A percentile compares a stretch with the other conserved stretches of the same genome.
phyloP scores from a whole-genome alignment of 2,797 vertebrate genomes.

The Sebastes elongatus region DNA sequence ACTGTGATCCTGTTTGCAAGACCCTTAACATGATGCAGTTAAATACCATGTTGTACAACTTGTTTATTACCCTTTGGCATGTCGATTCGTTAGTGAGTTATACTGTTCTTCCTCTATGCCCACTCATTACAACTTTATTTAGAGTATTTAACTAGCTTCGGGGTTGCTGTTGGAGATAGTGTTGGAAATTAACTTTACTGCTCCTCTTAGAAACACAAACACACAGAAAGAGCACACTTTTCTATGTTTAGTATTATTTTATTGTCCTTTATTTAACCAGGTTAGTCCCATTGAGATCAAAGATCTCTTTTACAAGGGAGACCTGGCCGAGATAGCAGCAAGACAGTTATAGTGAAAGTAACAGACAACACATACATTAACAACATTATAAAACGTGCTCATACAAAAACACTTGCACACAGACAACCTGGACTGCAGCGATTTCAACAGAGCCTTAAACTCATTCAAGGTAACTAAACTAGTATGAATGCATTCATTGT shows the following conservation, averaged over 20 bases:
- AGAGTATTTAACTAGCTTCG: neutral
- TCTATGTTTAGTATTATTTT: neutral
- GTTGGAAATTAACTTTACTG: constrained; percentile 12
- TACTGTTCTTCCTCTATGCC: neutral
- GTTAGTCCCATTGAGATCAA: no score
- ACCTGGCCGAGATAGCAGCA: no score
- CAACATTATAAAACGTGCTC: no score
- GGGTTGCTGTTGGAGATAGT: neutral
- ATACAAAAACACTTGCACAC: no score
- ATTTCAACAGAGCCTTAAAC: no score
- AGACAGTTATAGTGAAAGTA: no score
- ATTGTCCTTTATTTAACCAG: no score
- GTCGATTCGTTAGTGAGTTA: neutral
- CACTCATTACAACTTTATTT: constrained; percentile 7
- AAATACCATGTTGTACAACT: constrained; percentile 14
- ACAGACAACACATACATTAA: no score
- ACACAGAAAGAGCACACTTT: neutral
- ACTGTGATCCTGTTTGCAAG: neutral
- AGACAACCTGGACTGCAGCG: no score
- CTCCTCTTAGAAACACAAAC: neutral
- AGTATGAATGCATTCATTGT: constrained; percentile 27
- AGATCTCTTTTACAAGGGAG: no score
- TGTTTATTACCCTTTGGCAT: constrained; percentile 9
- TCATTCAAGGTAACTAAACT: no score
- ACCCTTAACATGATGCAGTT: constrained; percentile 1